phyloP scores from a whole-genome alignment of 2,113 vertebrate species.

The Corythornis vintsioides region DNA sequence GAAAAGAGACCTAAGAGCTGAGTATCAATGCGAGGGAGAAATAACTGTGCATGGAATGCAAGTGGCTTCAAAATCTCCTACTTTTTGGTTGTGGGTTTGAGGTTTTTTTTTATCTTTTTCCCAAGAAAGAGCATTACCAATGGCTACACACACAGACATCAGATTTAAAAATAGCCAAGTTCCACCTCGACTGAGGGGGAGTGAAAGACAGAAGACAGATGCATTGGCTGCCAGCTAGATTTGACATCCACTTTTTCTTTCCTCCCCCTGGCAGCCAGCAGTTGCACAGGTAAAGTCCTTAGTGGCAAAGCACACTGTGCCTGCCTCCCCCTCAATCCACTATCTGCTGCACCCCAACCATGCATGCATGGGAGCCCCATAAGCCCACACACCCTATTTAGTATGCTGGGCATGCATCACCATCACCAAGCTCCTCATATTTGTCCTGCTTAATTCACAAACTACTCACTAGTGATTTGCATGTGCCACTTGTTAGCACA shows the following conservation, averaged over 20 bases:
- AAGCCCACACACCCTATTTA: neutral
- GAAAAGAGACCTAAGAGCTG: neutral
- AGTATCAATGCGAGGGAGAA: neutral
- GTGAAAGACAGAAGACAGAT: slow-evolving; percentile 70
- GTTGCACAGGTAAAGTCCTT: neutral
- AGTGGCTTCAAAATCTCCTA: neutral
- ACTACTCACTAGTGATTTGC: neutral
- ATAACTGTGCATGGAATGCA: neutral
- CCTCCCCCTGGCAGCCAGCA: slow-evolving; percentile 32
- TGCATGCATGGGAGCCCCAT: neutral
- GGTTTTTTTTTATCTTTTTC: neutral
- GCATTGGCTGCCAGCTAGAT: slow-evolving; percentile 54
- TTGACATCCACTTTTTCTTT: slow-evolving; percentile 61
- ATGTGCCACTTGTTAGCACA: fast-evolving
- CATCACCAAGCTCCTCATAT: neutral
- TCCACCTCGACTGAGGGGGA: slow-evolving; percentile 47
- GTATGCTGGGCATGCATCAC: neutral
- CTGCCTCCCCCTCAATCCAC: neutral
- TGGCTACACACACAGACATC: slow-evolving; percentile 49
- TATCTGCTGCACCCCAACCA: neutral
- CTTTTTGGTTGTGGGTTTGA: too few relatives aligned
- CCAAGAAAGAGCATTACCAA: slow-evolving; percentile 34
- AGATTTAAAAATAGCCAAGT: slow-evolving; percentile 61
- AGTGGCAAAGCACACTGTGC: neutral
- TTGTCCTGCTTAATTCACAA: neutral